A percentile compares a stretch with the other conserved stretches of the same genome.
phyloP scores from a whole-genome alignment of 2,797 vertebrate genomes.

The Melanotaenia parkinsoni region DNA sequence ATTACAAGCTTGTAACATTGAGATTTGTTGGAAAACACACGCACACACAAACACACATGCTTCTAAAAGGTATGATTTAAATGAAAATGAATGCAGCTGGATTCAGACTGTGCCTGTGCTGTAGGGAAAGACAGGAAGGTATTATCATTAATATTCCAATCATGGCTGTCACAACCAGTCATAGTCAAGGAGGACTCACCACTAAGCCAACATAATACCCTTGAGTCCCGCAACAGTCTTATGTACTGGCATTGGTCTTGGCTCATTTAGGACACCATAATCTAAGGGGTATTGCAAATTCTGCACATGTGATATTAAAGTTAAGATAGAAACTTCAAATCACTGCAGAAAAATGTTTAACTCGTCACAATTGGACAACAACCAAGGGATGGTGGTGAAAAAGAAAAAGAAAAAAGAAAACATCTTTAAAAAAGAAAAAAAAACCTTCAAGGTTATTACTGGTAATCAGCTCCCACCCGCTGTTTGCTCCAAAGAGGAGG shows the following conservation, averaged over 20 bases:
- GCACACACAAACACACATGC: constrained; percentile 9
- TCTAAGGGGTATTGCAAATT: constrained; percentile 46
- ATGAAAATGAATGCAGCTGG: constrained; percentile 44
- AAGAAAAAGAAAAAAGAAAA: too few relatives aligned
- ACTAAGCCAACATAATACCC: constrained; percentile 44
- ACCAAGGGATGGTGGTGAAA: not conserved
- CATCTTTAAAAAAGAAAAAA: too few relatives aligned
- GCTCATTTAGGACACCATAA: constrained; percentile 60
- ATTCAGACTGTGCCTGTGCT: constrained; percentile 24
- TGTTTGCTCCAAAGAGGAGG: constrained; percentile 61
- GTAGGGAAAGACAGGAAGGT: constrained; percentile 33
- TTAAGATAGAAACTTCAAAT: constrained; percentile 31
- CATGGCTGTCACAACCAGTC: constrained; percentile 46
- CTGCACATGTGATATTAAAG: constrained; percentile 32
- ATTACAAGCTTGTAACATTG: constrained; percentile 62
- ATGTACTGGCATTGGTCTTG: constrained; percentile 57
- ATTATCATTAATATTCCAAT: constrained; percentile 53
- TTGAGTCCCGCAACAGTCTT: constrained; percentile 45
- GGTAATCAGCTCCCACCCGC: constrained; percentile 65
- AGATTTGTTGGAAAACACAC: constrained; percentile 37
- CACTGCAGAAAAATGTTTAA: constrained; percentile 5
- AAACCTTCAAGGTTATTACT: constrained; percentile 46
- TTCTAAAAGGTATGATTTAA: constrained; percentile 38
- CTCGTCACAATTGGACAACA: constrained; percentile 8
- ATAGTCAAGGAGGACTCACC: constrained; percentile 41